Conservation (phyloP, 2,113 vertebrate species). For the Atherinomorus stipes region DNA sequence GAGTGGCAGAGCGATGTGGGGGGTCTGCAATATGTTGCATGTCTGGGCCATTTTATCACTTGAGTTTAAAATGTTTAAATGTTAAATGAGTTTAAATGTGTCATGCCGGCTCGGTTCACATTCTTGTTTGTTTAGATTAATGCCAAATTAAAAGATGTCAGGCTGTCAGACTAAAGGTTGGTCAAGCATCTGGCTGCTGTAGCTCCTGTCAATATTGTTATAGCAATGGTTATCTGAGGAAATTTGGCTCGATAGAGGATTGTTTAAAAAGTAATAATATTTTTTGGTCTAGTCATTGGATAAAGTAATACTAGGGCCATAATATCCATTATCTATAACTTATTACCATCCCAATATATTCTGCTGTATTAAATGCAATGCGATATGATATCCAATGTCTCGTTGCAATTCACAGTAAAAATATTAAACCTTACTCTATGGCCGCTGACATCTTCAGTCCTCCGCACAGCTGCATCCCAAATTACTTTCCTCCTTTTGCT, state of each 20-base stretch:
- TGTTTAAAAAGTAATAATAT: background rate
- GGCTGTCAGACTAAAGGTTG: background rate
- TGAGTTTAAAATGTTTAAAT: too few species aligned
- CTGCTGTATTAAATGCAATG: background rate
- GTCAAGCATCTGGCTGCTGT: background rate
- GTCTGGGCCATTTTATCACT: too few species aligned
- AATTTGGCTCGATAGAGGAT: background rate
- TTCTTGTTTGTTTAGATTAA: background rate
- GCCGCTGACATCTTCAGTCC: too few species aligned
- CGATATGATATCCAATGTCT: background rate
- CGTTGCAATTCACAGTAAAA: background rate
- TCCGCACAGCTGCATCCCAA: too few species aligned
- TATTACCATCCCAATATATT: too few species aligned
- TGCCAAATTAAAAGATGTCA: too few species aligned
- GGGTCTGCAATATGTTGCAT: too few species aligned
- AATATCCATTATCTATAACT: too few species aligned
- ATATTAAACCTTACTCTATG: background rate
- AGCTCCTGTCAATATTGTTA: background rate
- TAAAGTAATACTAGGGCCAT: too few species aligned
- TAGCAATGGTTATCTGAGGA: background rate
- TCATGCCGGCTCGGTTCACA: background rate
- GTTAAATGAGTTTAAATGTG: too few species aligned
- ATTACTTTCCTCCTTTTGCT: background rate
- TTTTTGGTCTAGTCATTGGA: too few species aligned
- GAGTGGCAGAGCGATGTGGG: too few species aligned